Conservation (phyloP, 2,888 invertebrate species). For the Mesorhabditis sp. region DNA sequence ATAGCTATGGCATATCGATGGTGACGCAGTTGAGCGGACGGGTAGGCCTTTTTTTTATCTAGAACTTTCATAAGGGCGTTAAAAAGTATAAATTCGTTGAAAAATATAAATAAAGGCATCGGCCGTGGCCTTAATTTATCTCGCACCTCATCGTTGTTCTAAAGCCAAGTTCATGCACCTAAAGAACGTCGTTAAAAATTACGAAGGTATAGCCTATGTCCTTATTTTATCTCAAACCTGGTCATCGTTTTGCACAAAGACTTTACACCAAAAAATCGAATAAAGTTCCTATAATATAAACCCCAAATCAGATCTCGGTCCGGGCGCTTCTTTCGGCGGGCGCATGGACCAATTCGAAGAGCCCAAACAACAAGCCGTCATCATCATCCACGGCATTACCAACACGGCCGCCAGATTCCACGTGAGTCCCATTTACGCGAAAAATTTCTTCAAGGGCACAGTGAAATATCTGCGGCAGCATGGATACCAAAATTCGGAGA, state of each 20-base stretch:
- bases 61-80: too few relatives aligned
- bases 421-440: constrained; percentile 20
- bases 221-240: too few relatives aligned
- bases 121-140: too few relatives aligned
- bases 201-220: too few relatives aligned
- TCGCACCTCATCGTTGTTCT: too few relatives aligned
- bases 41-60: neutral
- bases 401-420: constrained; percentile 49
- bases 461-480: constrained; percentile 32
- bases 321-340: constrained; percentile 51
- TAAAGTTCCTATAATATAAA: neutral
- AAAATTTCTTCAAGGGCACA: constrained; percentile 34
- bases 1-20: constrained; percentile 47
- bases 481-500: constrained; percentile 45
- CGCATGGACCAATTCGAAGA: constrained; percentile 21
- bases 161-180: too few relatives aligned
- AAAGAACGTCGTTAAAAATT: too few relatives aligned
- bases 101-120: too few relatives aligned
- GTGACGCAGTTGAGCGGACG: constrained; percentile 41
- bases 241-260: too few relatives aligned
- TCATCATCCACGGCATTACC: constrained; percentile 55
- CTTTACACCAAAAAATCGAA: neutral
- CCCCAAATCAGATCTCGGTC: constrained; percentile 37
- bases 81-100: too few relatives aligned
- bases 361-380: constrained; percentile 42